Evolutionary conservation across 2,113 vertebrate species (phyloP).

Genomic region (Aegithalos caudatus): DNA sequence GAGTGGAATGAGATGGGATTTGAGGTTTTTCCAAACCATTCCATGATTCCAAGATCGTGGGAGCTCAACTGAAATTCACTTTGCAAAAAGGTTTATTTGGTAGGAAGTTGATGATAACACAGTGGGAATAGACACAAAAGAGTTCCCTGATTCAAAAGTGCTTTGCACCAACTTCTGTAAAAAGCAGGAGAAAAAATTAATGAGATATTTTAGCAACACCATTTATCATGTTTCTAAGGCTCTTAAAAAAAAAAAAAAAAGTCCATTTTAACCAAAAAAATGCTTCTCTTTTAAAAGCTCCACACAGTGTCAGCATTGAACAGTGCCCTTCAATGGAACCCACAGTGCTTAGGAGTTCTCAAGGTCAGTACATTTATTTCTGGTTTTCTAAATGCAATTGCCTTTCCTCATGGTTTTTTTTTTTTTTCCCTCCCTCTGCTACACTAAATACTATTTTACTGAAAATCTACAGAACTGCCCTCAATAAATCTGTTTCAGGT

Average conservation of each 20-base stretch:
- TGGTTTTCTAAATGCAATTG: neutral
- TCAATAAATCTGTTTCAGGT: neutral
- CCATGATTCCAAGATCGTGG: neutral
- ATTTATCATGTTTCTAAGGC: constrained; percentile 24
- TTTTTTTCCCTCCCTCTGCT: neutral
- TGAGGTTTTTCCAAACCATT: neutral
- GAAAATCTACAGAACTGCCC: neutral
- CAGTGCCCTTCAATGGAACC: neutral
- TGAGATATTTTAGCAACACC: constrained; percentile 24
- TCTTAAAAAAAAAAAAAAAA: neutral
- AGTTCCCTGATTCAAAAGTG: neutral
- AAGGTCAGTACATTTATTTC: constrained; percentile 16
- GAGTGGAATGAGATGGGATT: fast-evolving
- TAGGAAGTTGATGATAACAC: neutral
- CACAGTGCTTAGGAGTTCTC: neutral
- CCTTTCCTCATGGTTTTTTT: neutral
- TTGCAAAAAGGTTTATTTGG: neutral
- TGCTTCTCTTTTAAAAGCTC: neutral
- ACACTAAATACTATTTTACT: neutral
- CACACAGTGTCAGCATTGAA: neutral
- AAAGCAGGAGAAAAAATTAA: constrained; percentile 9
- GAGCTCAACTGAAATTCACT: neutral
- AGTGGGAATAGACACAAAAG: neutral
- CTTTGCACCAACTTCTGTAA: neutral
- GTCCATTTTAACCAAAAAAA: neutral